phyloP scores from a whole-genome alignment of 1,140 invertebrate species.

The Bicyclus anynana region DNA sequence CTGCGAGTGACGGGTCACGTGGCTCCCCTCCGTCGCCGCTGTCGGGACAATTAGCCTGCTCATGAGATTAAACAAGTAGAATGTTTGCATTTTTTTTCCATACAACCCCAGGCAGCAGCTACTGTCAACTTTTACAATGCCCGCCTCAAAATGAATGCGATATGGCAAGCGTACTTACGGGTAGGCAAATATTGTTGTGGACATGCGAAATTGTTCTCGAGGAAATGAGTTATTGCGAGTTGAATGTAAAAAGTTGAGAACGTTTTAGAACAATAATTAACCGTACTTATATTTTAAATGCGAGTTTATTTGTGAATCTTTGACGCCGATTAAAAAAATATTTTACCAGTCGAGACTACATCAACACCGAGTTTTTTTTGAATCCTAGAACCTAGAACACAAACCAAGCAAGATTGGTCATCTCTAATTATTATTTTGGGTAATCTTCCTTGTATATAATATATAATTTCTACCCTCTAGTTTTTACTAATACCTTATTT shows the following conservation, averaged over 20 bases:
- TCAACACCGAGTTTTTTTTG: too few species aligned
- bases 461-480: too few species aligned
- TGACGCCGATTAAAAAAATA: too few species aligned
- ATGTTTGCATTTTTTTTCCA: conserved; percentile 52
- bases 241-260: neutral
- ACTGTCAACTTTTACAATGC: conserved; percentile 38
- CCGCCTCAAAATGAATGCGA: conserved; percentile 30
- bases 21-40: conserved; percentile 65
- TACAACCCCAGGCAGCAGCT: conserved; percentile 29
- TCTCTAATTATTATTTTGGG: too few species aligned
- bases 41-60: conserved; percentile 70
- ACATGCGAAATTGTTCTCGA: neutral
- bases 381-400: too few species aligned
- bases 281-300: too few species aligned
- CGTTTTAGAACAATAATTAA: too few species aligned
- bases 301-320: too few species aligned
- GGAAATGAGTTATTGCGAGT: neutral
- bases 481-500: too few species aligned
- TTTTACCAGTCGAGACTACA: too few species aligned
- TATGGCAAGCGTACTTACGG: conserved; percentile 44
- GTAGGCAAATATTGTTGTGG: conserved; percentile 22
- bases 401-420: too few species aligned
- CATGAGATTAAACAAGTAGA: conserved; percentile 71
- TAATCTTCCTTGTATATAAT: too few species aligned
- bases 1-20: conserved; percentile 75